Base-by-base conservation (phyloP, 92 coral and sea anemone species). In the Plumapathes pennacea region DNA sequence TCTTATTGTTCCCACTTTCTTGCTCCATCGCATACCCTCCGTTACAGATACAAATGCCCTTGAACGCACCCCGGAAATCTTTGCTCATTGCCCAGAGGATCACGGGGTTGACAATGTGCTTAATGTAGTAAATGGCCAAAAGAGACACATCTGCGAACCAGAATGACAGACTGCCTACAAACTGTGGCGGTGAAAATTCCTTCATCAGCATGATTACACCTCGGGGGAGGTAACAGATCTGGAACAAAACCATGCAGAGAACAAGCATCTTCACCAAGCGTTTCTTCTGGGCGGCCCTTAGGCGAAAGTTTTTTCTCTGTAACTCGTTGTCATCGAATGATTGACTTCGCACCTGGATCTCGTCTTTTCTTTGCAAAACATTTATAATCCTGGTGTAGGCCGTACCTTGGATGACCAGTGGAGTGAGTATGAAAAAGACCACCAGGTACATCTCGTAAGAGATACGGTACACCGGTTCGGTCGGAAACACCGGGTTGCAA, bases 201-300 rank as follows among this genome's bases (percentile, higher is more conserved):
- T 32, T 24, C 41, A 86, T 27, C 21, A 86, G 22, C 89, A 86
- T 77, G 1, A 62, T 64, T 12, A 82, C 64, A 1, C 85, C 95
- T 8, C 95, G 89, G 11, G 89, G 89, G 26, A 86, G 62, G 62
- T 86, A 76, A 64, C 89, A 86, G 11, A 86, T 31, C 34, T 86
- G 85, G 34, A 86, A 86, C 23, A 62, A 62, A 37, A 76, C 14
- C 57, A 85, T 55, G 13, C 74, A 50, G 0, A 83, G 71, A 10
- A 85, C 21, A 19, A 85, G 52, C 88, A 85, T 80, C 50, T 72
- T 67, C 33, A 85, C 63, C 10, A 85, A 74, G 37, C 71, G 82
- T 18, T 33, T 61, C 26, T 45, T 61, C 21, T 61, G 69, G 32
- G 44, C 54, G 23, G 26, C 24, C 1, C 69, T 54, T 32, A 31